Percentiles rank a stretch among this genome's conserved stretches.
Conservation (phyloP, 2,797 vertebrate genomes). For the Chelon labrosus region DNA sequence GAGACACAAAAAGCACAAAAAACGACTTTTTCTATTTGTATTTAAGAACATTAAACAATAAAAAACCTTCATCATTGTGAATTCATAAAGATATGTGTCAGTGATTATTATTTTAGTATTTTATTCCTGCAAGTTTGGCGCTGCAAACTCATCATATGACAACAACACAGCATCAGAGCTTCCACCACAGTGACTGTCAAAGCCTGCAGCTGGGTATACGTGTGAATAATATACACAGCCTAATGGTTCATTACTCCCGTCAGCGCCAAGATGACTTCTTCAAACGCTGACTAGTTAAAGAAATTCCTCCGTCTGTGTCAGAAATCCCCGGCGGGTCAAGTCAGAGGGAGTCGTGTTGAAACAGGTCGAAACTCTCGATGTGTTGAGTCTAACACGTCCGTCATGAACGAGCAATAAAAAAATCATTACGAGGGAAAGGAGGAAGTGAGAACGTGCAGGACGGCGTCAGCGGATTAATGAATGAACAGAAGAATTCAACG, state of each 20-base stretch:
- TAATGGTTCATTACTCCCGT: background rate
- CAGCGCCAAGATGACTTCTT: conserved; percentile 34
- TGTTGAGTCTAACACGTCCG: conserved; percentile 3
- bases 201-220: too few species aligned
- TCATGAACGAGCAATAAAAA: background rate
- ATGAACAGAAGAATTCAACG: too few species aligned
- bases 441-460: background rate
- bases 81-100: too few species aligned
- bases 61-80: too few species aligned
- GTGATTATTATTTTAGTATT: too few species aligned
- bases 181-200: too few species aligned
- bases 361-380: background rate
- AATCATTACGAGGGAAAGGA: background rate
- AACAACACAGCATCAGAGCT: too few species aligned
- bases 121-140: too few species aligned
- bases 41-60: too few species aligned
- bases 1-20: too few species aligned
- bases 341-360: conserved; percentile 12
- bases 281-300: conserved; percentile 2
- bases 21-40: too few species aligned
- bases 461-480: conserved; percentile 1
- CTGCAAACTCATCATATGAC: too few species aligned
- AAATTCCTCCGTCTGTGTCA: background rate
- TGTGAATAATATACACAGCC: background rate
- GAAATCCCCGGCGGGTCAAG: conserved; percentile 20